Evolutionary conservation across 2,113 vertebrate genomes (phyloP), one percentile per base, ranked within the genome.

Genomic region (Lepus americanus): DNA sequence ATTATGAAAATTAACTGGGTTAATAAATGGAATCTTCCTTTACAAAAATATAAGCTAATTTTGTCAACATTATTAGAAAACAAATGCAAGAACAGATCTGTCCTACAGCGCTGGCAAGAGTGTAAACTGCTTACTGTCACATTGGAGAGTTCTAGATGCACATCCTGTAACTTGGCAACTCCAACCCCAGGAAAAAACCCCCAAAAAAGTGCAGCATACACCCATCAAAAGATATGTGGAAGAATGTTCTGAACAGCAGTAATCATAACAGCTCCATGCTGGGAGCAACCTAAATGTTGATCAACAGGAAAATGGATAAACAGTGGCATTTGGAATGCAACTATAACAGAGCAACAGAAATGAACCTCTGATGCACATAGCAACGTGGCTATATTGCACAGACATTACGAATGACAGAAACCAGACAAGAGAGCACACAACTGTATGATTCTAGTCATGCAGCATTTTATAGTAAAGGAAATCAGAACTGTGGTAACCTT

Each of bases 21-120:
- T 64, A 82, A 82, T 17, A 87, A 90, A 89, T 79, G 70, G 22
- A 90, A 73, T 61, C 36, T 87, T 66, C 39, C 72, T 70, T 78
- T 76, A 33, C 16, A 64, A 72, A 86, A 83, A 82, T 36, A 70
- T 20, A 73, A 89, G 53, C 27, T n/a, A 49, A 64, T 86, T 89
- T 90, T 93, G 27, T 89, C 39, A 81, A n/a, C 33, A 25, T 63
- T 31, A 44, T 81, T 77, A 92, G 63, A 84, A 95, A 92, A 74
- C 22, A 84, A 94, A 86, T 22, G 4, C 25, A 81, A 86, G 59
- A 90, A 55, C 27, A 74, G 55, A 55, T 79, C 22, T 87, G 63
- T 59, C 9, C 53, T 9, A 36, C 5, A 12, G 0, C 61, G 17
- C n/a, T 44, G 39, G 53, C 39, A 11, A 51, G 39, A 84, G 9